Conservation (phyloP, 2,888 invertebrate genomes). For the Odontocolon sp. region DNA sequence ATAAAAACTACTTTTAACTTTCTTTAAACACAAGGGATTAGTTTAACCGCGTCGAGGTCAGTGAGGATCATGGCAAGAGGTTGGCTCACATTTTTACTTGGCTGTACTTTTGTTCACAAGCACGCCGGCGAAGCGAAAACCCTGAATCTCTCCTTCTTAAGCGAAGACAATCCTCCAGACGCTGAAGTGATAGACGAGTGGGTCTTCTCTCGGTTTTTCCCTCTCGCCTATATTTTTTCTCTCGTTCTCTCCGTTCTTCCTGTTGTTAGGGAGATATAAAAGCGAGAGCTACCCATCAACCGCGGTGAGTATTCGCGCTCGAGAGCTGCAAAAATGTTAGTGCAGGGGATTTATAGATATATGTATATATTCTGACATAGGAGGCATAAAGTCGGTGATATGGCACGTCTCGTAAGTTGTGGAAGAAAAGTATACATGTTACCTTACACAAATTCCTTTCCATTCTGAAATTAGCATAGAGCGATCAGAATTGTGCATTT, state of each 20-base stretch:
- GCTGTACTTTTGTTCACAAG: not conserved
- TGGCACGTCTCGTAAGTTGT: slow-evolving; percentile 51
- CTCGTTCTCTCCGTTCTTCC: slow-evolving; percentile 10
- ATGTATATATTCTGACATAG: slow-evolving; percentile 7
- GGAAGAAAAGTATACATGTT: slow-evolving; percentile 13
- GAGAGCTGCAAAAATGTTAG: slow-evolving; percentile 27
- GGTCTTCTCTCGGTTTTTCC: slow-evolving; percentile 44
- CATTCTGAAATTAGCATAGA: no score
- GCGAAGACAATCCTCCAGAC: slow-evolving; percentile 50
- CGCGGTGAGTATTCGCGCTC: slow-evolving; percentile 32
- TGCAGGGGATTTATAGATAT: not conserved
- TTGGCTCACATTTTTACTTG: not conserved
- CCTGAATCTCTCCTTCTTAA: slow-evolving; percentile 40
- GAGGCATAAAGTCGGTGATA: slow-evolving; percentile 49
- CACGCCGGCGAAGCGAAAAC: slow-evolving; percentile 8
- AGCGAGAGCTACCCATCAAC: slow-evolving; percentile 28
- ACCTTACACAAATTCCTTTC: not conserved
- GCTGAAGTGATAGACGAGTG: slow-evolving; percentile 53
- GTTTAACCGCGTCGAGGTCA: no score
- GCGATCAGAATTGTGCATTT: no score
- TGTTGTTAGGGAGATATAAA: not conserved
- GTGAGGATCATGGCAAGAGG: no score
- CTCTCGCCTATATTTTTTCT: slow-evolving; percentile 4
- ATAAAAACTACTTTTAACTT: no score
- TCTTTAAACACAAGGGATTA: no score